Evolutionary conservation across 2,888 invertebrate genomes (phyloP).

Genomic region (Watsonalla cultraria): DNA sequence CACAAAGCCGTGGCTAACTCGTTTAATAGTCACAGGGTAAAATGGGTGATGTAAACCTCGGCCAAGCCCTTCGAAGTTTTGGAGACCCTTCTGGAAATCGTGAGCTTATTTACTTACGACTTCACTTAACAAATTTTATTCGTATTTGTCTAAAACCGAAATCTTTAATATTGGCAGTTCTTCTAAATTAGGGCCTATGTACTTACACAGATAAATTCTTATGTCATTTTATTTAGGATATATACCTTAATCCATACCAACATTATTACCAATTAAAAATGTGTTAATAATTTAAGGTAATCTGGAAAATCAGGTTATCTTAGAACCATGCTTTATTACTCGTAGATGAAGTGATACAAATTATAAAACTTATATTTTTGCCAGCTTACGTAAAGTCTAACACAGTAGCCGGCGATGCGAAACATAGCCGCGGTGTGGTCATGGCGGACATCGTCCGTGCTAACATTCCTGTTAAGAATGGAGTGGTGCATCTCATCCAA

Average conservation of each 20-base stretch:
- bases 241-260: not conserved
- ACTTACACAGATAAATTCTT: not conserved
- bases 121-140: too few species aligned
- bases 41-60: too few species aligned
- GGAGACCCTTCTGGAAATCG: too few species aligned
- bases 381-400: conserved; percentile 92
- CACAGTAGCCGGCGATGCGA: conserved; percentile 86
- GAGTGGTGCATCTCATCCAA: conserved; percentile 95
- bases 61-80: too few species aligned
- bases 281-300: too few species aligned
- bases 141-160: too few species aligned
- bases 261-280: not conserved
- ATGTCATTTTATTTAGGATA: not conserved
- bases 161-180: too few species aligned
- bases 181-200: too few species aligned
- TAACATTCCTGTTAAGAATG: conserved; percentile 95
- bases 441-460: conserved; percentile 91
- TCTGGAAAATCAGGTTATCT: too few species aligned
- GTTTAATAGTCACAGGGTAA: too few species aligned
- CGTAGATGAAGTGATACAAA: not conserved
- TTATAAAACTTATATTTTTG: conserved; percentile 17
- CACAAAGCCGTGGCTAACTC: too few species aligned
- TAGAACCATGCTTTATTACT: not conserved
- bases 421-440: conserved; percentile 90
- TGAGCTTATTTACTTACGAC: too few species aligned